Percentiles rank a stretch among this genome's conserved stretches.
phyloP scores from a whole-genome alignment of 2,888 invertebrate genomes.

The Noctua fimbriata region DNA sequence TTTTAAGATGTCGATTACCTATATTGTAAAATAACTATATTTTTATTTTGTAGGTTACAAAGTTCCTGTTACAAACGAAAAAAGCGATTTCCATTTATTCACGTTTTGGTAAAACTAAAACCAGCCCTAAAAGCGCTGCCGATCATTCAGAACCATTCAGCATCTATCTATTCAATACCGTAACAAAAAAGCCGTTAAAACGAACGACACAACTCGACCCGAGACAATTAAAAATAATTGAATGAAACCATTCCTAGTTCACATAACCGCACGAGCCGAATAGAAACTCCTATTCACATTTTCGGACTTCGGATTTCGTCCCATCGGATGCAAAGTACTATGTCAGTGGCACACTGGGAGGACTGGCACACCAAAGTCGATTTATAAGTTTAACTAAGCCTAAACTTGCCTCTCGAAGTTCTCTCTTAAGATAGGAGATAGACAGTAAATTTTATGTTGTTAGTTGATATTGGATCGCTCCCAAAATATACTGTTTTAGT shows the following conservation, averaged over 20 bases:
- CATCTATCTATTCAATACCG: not conserved
- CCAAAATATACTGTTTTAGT: slow-evolving; percentile 53
- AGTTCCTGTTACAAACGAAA: not conserved
- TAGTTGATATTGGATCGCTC: slow-evolving; percentile 45
- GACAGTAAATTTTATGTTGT: slow-evolving; percentile 52
- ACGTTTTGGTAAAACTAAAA: not conserved
- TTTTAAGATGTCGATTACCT: not conserved
- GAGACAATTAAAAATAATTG: slow-evolving; percentile 61
- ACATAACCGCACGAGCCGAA: slow-evolving; percentile 39
- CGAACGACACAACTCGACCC: slow-evolving; percentile 24
- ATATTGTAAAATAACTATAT: not conserved
- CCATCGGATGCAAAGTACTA: slow-evolving; percentile 50
- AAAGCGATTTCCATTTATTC: too few species aligned
- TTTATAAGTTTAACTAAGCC: slow-evolving; percentile 58
- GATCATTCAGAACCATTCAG: not conserved
- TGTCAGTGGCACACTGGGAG: slow-evolving; percentile 48
- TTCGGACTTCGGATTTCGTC: slow-evolving; percentile 21
- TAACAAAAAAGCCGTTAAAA: slow-evolving; percentile 18
- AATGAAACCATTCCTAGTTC: slow-evolving; percentile 45
- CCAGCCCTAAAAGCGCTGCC: not conserved
- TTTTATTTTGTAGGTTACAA: not conserved
- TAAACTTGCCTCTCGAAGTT: slow-evolving; percentile 49
- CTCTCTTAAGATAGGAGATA: slow-evolving; percentile 48
- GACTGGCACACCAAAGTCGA: slow-evolving; percentile 53
- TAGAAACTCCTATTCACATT: slow-evolving; percentile 39